Conservation (phyloP, 2,888 invertebrate species). For the Lasioglossum calceatum region DNA sequence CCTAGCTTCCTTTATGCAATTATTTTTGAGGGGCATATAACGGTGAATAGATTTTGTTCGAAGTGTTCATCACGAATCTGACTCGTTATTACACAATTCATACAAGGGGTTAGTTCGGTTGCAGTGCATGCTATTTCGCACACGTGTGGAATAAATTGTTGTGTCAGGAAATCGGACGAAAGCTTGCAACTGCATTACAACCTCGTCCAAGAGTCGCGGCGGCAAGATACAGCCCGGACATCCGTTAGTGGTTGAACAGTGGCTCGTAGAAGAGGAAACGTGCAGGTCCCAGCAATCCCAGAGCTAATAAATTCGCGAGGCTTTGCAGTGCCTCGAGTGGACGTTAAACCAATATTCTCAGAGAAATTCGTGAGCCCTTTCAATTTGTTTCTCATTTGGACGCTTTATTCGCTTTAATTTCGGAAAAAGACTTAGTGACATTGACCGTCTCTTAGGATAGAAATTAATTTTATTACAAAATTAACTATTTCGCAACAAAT, state of each 20-base stretch:
- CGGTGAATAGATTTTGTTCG: neutral
- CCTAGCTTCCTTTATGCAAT: neutral
- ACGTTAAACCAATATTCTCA: constrained; percentile 71
- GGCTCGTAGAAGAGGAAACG: constrained; percentile 54
- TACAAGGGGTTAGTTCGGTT: neutral
- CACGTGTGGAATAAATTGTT: constrained; percentile 32
- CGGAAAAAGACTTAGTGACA: neutral
- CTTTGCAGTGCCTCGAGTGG: constrained; percentile 79
- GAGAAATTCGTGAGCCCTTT: constrained; percentile 53
- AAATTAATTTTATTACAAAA: neutral
- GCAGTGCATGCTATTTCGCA: neutral
- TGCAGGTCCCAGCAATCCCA: constrained; percentile 68
- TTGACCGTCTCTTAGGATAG: neutral
- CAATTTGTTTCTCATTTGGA: constrained; percentile 48
- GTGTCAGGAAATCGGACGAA: constrained; percentile 32
- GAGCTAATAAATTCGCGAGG: constrained; percentile 82
- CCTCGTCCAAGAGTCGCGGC: constrained; percentile 50
- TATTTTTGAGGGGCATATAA: neutral
- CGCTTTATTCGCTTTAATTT: constrained; percentile 20
- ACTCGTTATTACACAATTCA: too few relatives aligned
- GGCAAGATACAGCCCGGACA: constrained; percentile 54
- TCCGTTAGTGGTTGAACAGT: constrained; percentile 61
- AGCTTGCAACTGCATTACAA: constrained; percentile 33
- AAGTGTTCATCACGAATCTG: neutral
- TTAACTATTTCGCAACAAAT: neutral